Base-by-base conservation (phyloP, 2,888 invertebrate genomes). In the Erebia palarica region DNA sequence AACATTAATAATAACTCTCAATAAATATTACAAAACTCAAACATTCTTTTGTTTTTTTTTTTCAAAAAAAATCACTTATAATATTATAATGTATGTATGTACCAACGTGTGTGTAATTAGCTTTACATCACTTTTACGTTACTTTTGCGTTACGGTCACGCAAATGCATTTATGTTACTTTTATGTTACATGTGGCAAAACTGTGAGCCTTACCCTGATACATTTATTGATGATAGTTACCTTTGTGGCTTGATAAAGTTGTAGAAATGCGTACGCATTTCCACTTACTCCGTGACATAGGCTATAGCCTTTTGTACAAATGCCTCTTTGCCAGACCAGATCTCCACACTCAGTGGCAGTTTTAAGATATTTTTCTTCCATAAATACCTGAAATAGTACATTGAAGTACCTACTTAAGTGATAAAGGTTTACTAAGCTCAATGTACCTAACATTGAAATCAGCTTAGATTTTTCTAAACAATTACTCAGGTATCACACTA, bases 281-380 rank as follows among this genome's bases (percentile, higher is more conserved):
- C 98, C 98, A 75, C 97, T 94, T 4, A 96, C 96, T 1, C 98
- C 98, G 83, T 98, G 98, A 82, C 98, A 98, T 21, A 98, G 87
- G 73, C 98, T 97, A 84, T 96, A 97, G 9, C 98, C 97, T 90
- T 98, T 98, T 76, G 94, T 94, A 57, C 97, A 89, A 27, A 98
- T 85, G 5, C 98, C 98, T 76, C 97, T 93, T 69, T 94, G 80
- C 98, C 98, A 98, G 72, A 97, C 94, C 13, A 96, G 94, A 67
- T 97, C 96, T 4, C 96, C 96, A 79, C 96, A 96, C 77, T 94
- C 91, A 64, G 94, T 74, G 14, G 97, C 97, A 59, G 95, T 94
- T 78, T 95, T 89, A 73, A 97, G 84, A 86, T 97, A 97, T 78
- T 94, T 94, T 0, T 94, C 91, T 55, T 96, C 95, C 66, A 94